Evolutionary conservation across 2,888 invertebrate species (phyloP), one percentile per base, ranked within the genome.

Genomic region (Chorisops tibialis): DNA sequence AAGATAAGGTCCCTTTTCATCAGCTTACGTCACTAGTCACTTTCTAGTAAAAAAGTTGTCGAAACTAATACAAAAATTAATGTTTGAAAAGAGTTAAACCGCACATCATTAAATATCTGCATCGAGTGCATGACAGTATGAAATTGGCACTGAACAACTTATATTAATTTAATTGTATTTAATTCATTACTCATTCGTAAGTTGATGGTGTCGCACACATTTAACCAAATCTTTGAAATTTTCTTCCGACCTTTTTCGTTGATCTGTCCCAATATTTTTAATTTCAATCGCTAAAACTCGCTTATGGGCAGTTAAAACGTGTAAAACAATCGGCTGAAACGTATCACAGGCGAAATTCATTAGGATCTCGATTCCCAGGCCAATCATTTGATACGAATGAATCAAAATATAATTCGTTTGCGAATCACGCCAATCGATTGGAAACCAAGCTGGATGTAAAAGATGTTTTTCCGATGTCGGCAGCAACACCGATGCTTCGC

Each of bases 391-490:
- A 54, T 70, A 74, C 0, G 68, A 5, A 51, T 74, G 66, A 0
- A 68, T 69, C 5, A 70, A 49, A 12, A 60, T 66, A 45, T 65
- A 74, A 30, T 69, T 70, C 0, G 51, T 41, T 0, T 64, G 67
- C 0, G 71, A 70, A 6, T 62, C 51, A 0, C 58, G 24, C 70
- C 71, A 74, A 47, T 74, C 69, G 18, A 73, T 70, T 3, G 74
- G 74, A 58, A 75, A 68, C 69, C 70, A 76, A 14, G 76, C 76
- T 1, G 76, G 74, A 68, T 72, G 75, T 11, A 75, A 66, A 18
- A 75, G 56, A 19, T 38, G 48, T 0, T 71, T 69, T 2, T 71
- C 47, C 1, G 60, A 59, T 1, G 69, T 64, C 2, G 73, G 59
- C 11, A 59, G 41, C 12, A 71, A 68, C 5, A 9, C 1, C 3